These are phyloP conservation scores for Pandemis corylana DNA, from an alignment of 2,888 invertebrate genomes.

Conservation along the genomic window DNA sequence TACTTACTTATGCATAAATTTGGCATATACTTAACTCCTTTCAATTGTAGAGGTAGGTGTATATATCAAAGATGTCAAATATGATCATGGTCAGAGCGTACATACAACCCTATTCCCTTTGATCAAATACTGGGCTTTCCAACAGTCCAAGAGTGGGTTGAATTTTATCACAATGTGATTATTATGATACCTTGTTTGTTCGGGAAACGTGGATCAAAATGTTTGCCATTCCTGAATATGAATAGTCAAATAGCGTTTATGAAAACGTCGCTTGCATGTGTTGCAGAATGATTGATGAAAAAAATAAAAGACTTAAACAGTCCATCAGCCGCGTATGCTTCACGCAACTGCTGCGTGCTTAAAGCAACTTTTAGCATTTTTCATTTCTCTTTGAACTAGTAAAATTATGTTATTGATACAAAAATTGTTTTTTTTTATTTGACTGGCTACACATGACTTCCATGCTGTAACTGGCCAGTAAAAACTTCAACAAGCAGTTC, in stretches of 20 bases:
- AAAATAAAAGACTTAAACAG: conserved; percentile 28
- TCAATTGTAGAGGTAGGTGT: neutral
- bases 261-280: conserved; percentile 37
- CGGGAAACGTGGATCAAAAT: neutral
- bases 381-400: neutral
- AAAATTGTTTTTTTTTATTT: neutral
- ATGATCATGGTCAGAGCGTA: neutral
- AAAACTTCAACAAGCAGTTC: no score
- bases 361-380: neutral
- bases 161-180: neutral
- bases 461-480: no score
- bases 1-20: neutral
- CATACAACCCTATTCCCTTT: neutral
- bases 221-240: conserved; percentile 20
- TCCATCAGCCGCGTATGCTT: conserved; percentile 13
- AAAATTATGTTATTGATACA: neutral
- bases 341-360: conserved; percentile 2
- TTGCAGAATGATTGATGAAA: conserved; percentile 39
- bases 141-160: neutral
- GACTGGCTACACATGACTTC: no score
- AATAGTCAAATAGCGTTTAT: conserved; percentile 39
- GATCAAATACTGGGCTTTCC: neutral
- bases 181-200: conserved; percentile 2
- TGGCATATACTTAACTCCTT: neutral
- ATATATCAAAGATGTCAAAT: neutral